Conservation (phyloP, 2,113 vertebrate species). For the Halcyon malimbica region DNA sequence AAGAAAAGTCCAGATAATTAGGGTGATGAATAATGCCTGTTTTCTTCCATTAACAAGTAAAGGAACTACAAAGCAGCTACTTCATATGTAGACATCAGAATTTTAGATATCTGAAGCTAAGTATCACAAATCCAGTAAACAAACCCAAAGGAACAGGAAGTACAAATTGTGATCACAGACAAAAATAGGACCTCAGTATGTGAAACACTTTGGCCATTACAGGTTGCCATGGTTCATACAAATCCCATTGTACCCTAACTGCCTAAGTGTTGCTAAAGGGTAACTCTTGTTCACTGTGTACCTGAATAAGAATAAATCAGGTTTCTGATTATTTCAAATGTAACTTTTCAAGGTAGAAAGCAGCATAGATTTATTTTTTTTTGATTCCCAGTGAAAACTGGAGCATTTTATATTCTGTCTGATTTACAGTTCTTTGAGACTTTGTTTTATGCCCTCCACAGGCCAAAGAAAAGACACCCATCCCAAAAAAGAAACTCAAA, state of each 20-base stretch:
- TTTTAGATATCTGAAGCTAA: not conserved
- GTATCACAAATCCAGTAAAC: not conserved
- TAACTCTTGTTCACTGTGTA: not conserved
- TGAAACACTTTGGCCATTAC: not conserved
- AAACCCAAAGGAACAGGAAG: not conserved
- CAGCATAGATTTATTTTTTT: not conserved
- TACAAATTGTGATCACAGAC: not conserved
- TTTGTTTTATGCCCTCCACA: not conserved
- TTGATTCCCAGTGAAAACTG: not conserved
- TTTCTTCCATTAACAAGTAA: not conserved
- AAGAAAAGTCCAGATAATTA: not conserved
- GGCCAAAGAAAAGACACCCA: rapidly evolving
- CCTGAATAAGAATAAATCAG: not conserved
- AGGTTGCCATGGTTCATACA: not conserved
- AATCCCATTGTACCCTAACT: not conserved
- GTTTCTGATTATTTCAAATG: not conserved
- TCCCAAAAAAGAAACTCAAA: not conserved
- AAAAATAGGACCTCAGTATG: not conserved
- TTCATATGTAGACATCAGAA: not conserved
- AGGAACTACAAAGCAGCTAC: not conserved
- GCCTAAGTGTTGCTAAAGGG: not conserved
- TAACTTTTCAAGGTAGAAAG: not conserved
- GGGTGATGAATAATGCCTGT: not conserved
- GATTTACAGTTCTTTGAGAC: not conserved
- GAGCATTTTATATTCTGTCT: not conserved